Conservation (phyloP, 2,888 invertebrate genomes). For the Campopleginae sp. region DNA sequence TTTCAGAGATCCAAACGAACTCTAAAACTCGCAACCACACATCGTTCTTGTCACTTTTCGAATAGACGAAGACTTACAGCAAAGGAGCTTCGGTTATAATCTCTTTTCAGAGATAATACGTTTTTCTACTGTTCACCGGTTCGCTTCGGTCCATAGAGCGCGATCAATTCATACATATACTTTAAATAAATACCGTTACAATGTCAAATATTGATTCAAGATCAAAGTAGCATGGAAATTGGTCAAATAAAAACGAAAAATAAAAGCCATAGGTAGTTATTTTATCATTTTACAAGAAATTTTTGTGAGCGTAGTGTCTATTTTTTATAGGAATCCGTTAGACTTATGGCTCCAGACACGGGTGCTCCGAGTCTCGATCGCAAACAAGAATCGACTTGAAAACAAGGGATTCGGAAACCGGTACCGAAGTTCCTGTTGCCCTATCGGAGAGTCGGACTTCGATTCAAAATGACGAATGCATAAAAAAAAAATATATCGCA, state of each 20-base stretch:
- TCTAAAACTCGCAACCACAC: neutral
- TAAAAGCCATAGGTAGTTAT: neutral
- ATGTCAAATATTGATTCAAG: slow-evolving; percentile 5
- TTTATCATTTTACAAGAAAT: neutral
- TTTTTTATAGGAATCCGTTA: neutral
- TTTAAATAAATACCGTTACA: neutral
- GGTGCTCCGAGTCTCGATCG: neutral
- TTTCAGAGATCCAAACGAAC: neutral
- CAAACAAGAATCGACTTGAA: neutral
- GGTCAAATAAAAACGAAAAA: neutral
- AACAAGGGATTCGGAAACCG: neutral
- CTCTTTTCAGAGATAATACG: slow-evolving; percentile 1
- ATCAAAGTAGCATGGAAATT: neutral
- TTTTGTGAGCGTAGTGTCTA: neutral
- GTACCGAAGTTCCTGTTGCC: neutral
- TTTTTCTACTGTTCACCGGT: slow-evolving; percentile 8
- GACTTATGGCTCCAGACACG: neutral
- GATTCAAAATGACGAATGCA: neutral
- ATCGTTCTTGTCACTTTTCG: neutral
- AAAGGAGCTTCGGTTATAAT: neutral
- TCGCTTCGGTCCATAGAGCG: neutral
- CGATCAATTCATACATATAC: neutral
- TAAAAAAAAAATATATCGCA: neutral
- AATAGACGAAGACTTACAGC: neutral
- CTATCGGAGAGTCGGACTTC: neutral